These are phyloP conservation scores for Sinonovacula constricta DNA, from an alignment of 1,140 invertebrate genomes.

Conservation along the genomic window DNA sequence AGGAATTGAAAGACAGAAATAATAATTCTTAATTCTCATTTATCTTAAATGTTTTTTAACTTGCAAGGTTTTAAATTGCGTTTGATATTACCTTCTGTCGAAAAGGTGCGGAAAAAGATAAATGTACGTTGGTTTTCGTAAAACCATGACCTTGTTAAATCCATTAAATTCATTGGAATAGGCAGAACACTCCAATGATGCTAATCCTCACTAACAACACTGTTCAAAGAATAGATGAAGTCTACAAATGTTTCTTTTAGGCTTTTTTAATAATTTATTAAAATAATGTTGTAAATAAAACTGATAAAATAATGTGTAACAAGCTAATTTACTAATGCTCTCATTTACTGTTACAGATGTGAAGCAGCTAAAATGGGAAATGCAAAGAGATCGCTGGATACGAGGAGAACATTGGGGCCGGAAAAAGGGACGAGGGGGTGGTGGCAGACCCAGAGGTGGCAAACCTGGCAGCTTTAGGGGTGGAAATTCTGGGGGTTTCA, in stretches of 20 bases:
- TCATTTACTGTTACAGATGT: constrained; percentile 7
- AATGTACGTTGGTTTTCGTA: too few relatives aligned
- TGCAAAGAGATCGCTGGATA: constrained; percentile 32
- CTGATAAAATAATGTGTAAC: too few relatives aligned
- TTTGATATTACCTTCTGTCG: too few relatives aligned
- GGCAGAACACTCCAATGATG: neutral
- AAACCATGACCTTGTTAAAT: too few relatives aligned
- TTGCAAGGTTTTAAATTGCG: too few relatives aligned
- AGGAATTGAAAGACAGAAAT: too few relatives aligned
- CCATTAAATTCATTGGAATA: neutral
- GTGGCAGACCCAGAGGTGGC: neutral
- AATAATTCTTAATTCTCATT: too few relatives aligned
- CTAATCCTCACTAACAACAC: neutral
- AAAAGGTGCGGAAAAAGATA: too few relatives aligned
- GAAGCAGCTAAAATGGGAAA: constrained; percentile 45
- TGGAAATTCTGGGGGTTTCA: neutral
- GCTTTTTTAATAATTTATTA: too few relatives aligned
- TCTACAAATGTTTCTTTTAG: neutral
- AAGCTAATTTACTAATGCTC: neutral
- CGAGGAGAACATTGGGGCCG: constrained; percentile 1
- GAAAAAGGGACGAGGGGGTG: constrained; percentile 3
- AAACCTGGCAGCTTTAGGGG: constrained; percentile 3
- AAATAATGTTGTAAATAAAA: too few relatives aligned
- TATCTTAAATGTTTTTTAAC: too few relatives aligned
- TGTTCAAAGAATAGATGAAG: neutral